Conservation (phyloP, 2,797 vertebrate genomes). For the Leptatherina wallacei region DNA sequence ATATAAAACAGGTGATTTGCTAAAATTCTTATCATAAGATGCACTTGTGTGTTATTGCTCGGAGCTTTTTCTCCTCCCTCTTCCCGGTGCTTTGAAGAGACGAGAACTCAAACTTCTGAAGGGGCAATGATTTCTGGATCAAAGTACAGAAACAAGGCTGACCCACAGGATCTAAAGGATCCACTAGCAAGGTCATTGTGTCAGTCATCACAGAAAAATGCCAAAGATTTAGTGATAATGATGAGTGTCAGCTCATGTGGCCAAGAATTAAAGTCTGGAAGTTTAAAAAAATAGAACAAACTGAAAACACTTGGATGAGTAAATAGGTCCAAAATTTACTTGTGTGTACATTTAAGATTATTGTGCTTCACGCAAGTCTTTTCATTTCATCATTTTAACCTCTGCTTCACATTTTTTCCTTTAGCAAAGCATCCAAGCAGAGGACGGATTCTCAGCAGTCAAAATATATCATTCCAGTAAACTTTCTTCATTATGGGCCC, state of each 20-base stretch:
- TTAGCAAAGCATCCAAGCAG: background rate
- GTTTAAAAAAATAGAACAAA: background rate
- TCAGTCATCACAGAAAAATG: background rate
- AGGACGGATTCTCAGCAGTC: background rate
- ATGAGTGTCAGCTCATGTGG: background rate
- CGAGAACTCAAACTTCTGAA: background rate
- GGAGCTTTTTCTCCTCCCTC: background rate
- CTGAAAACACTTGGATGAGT: background rate
- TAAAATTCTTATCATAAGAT: background rate
- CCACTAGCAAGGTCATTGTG: background rate
- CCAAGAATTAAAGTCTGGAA: background rate
- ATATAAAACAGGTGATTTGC: background rate
- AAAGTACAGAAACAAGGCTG: background rate
- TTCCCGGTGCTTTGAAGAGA: background rate
- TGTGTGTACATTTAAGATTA: background rate
- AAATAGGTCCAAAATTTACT: background rate
- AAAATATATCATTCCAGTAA: background rate
- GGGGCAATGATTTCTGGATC: background rate
- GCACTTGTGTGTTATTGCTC: background rate
- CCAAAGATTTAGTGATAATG: background rate
- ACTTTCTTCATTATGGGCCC: background rate
- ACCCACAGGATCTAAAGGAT: background rate
- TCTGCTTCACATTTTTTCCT: background rate
- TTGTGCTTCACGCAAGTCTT: background rate
- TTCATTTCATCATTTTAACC: background rate